Base-by-base conservation (phyloP, 2,888 invertebrate genomes). In the Odontocerum albicorne region DNA sequence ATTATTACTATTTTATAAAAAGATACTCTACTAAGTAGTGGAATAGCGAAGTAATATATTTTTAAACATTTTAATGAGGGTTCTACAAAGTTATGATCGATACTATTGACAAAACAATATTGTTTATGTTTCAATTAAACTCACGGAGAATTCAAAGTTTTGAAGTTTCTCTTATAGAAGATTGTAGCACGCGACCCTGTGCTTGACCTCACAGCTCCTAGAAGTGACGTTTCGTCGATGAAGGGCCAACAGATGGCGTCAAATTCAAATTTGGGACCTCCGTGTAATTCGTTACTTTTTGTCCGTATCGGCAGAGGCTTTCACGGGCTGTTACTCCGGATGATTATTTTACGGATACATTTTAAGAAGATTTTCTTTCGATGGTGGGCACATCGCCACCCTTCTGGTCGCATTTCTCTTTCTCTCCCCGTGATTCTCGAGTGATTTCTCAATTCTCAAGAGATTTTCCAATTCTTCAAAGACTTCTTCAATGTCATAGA, bases 201-300 rank as follows among this genome's bases (percentile, higher is more conserved):
- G n/a, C n/a, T n/a, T n/a, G n/a, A n/a, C n/a, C n/a, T n/a, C n/a
- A n/a, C n/a, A n/a, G n/a, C n/a, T n/a, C n/a, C n/a, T n/a, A n/a
- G n/a, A n/a, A n/a, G n/a, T 36, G 51, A 36, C 46, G 50, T 49
- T 42, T 43, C 35, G 47, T 19, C 51, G 55, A 45, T 49, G 55
- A 55, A 39, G 45, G 49, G 36, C 54, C 49, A 53, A 36, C 45
- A 53, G 51, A 54, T 55, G 60, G 47, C 52, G 44, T 36, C 51
- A 51, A 42, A 60, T 57, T 60, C 51, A 60, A 60, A 60, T 60
- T 56, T 38, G 17, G 44, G 42, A 55, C 52, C 56, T 50, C 19
- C 40, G 19, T 10, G 21, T 16, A 55, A 59, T 59, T 53, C 52
- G 35, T 47, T 45, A 49, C 53, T 49, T 19, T 43, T 21, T 31